These are phyloP conservation scores for Cladorhizidae sp. DNA, from an alignment of 37 sponge, comb jelly and placozoan species.

Conservation along the genomic window DNA sequence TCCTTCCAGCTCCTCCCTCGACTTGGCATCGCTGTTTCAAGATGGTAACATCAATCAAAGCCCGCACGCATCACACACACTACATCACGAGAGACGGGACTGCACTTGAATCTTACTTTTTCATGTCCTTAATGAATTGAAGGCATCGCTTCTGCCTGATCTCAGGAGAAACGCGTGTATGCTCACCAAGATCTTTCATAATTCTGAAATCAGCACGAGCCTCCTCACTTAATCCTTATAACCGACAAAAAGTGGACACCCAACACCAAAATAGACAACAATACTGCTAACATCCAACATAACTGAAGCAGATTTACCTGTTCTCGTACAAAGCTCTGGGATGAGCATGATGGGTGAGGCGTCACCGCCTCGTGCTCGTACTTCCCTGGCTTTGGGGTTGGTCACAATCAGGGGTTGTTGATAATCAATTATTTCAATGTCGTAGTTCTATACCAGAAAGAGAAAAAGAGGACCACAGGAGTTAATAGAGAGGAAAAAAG, in stretches of 20 bases:
- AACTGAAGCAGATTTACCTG: slow-evolving; percentile 46
- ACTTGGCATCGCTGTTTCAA: background rate
- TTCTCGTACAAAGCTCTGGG: slow-evolving; percentile 90
- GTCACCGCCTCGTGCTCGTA: slow-evolving; percentile 44
- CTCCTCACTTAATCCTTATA: slow-evolving; percentile 75
- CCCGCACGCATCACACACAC: too few relatives aligned
- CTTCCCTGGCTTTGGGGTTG: slow-evolving; percentile 64
- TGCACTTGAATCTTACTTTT: background rate
- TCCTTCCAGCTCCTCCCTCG: slow-evolving; percentile 29
- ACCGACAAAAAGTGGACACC: background rate
- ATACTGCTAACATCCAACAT: background rate
- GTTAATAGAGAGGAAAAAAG: background rate
- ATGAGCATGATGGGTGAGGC: slow-evolving; percentile 77
- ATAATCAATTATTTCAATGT: slow-evolving; percentile 63
- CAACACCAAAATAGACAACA: background rate
- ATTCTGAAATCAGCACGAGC: slow-evolving; percentile 73
- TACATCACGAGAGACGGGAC: too few relatives aligned
- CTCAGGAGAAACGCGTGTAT: slow-evolving; percentile 76
- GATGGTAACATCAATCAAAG: too few relatives aligned
- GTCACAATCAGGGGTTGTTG: slow-evolving; percentile 90
- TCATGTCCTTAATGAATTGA: slow-evolving; percentile 52
- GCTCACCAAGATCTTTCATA: slow-evolving; percentile 81
- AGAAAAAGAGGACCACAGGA: background rate
- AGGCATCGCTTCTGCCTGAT: slow-evolving; percentile 29
- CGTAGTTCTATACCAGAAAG: slow-evolving; percentile 32